Base-by-base conservation (phyloP, 1,140 invertebrate genomes). In the Aphidius ervi region DNA sequence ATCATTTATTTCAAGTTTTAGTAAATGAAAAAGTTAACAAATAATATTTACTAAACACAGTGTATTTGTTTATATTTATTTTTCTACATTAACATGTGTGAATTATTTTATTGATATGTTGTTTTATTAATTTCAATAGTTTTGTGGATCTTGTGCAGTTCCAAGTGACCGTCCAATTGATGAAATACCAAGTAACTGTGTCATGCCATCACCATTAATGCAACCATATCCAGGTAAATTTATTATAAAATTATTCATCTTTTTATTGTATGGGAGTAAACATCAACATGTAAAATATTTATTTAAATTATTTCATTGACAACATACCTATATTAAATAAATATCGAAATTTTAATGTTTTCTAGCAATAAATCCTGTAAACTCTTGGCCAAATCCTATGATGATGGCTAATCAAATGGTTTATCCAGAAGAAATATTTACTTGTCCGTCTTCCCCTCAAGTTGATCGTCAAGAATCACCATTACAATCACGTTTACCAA, bases 401-500 rank as follows among this genome's bases (percentile, higher is more conserved):
- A 74, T 75, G 70, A 72, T 75, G 71, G 72, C 70, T 5, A 80
- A 79, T 64, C 78, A 77, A 59, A 63, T 77, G 57, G 73, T 78
- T 68, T 78, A 80, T 62, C 75, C 73, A 6, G 67, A 67, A 53
- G 77, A 79, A 8, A 68, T 74, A 57, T 59, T 76, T 63, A 63
- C 72, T 62, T 79, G 78, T 69, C 76, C 78, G 16, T 67, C 72
- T 47, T 82, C 81, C 37, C 81, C 80, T 5, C 71, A 79, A 67
- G 76, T 80, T 65, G 81, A 79, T 65, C 78, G 77, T 6, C 80
- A 80, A 61, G 80, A 78, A 8, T 82, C 81, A 52, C 79, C 80
- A 9, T 79, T 78, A 40, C 79, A 80, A 58, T 81, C 79, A 5
- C 71, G 74, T 60, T 79, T 76, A 50, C 77, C 78, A 55, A 78